phyloP scores from a whole-genome alignment of 30 jellyfish, hydroid and myxozoan species.

The Cassiopea andromeda region DNA sequence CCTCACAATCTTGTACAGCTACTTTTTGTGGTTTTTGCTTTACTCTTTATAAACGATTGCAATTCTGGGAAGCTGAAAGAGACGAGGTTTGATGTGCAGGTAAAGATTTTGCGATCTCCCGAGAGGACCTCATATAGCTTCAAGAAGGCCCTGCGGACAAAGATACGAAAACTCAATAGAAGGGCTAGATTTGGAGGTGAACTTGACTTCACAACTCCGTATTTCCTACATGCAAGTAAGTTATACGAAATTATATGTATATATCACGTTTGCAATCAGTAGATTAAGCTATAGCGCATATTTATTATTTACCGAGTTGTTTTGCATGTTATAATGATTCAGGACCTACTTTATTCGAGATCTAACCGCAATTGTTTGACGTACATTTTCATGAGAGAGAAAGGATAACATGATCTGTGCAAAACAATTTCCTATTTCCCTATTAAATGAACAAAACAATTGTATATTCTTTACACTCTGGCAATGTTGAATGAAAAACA shows the following conservation, averaged over 20 bases:
- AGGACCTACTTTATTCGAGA: not conserved
- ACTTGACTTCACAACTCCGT: constrained; percentile 47
- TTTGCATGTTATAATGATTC: not conserved
- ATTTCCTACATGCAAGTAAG: constrained; percentile 45
- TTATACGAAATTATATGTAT: not conserved
- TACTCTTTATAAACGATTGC: constrained; percentile 3
- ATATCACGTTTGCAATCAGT: not conserved
- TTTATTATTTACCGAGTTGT: not conserved
- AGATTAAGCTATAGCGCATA: not conserved
- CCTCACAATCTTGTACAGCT: not conserved
- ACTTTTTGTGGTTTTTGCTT: not conserved
- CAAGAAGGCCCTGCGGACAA: constrained; percentile 36
- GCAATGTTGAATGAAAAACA: too few relatives aligned
- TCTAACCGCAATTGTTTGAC: not conserved
- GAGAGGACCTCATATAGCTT: constrained; percentile 9
- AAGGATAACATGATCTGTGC: not conserved
- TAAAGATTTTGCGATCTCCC: constrained; percentile 28
- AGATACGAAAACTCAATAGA: constrained; percentile 21
- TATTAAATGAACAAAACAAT: too few relatives aligned
- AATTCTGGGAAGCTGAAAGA: constrained; percentile 5
- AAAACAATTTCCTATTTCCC: not conserved
- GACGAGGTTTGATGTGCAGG: constrained; percentile 45
- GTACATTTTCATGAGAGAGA: not conserved
- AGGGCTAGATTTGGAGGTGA: constrained; percentile 60
- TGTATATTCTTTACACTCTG: too few relatives aligned